These are phyloP conservation scores for Pandemis cinnamomeana DNA, from an alignment of 2,888 invertebrate species.

Conservation along the genomic window DNA sequence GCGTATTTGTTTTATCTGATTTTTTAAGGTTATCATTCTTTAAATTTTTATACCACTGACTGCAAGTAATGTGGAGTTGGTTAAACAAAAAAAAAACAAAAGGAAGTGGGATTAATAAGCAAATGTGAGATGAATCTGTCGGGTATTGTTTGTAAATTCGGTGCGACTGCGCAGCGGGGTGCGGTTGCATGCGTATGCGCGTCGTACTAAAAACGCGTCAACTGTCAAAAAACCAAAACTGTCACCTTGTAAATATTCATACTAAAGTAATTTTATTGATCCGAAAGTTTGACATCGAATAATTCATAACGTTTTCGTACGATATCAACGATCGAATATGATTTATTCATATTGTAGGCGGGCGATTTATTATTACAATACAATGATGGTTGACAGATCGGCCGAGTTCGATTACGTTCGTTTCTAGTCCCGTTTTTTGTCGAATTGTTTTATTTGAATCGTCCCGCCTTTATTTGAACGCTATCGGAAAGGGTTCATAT, in stretches of 20 bases:
- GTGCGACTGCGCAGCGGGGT: conserved; percentile 66
- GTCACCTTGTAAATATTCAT: conserved; percentile 29
- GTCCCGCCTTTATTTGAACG: conserved; percentile 71
- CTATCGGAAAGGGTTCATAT: conserved; percentile 78
- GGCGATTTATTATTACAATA: conserved; percentile 66
- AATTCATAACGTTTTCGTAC: conserved; percentile 34
- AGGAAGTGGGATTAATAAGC: conserved; percentile 52
- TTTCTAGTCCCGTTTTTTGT: conserved; percentile 53
- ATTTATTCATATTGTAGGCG: conserved; percentile 61
- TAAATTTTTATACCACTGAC: conserved; percentile 45
- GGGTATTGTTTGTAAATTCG: conserved; percentile 77
- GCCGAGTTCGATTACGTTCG: conserved; percentile 67
- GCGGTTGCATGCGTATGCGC: conserved; percentile 55
- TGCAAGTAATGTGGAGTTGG: conserved; percentile 36
- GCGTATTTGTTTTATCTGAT: conserved; percentile 77
- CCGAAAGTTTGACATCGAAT: conserved; percentile 43
- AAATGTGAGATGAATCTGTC: conserved; percentile 55
- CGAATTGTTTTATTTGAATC: conserved; percentile 71
- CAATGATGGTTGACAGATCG: conserved; percentile 80
- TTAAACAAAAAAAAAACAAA: conserved; percentile 44
- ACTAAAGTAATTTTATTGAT: conserved; percentile 42
- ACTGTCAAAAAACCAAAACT: conserved; percentile 24
- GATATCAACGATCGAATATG: conserved; percentile 55
- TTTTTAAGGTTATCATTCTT: conserved; percentile 63
- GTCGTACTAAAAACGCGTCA: conserved; percentile 53